Evolutionary conservation across 2,797 vertebrate genomes (phyloP).

Genomic region (Brotula barbata): DNA sequence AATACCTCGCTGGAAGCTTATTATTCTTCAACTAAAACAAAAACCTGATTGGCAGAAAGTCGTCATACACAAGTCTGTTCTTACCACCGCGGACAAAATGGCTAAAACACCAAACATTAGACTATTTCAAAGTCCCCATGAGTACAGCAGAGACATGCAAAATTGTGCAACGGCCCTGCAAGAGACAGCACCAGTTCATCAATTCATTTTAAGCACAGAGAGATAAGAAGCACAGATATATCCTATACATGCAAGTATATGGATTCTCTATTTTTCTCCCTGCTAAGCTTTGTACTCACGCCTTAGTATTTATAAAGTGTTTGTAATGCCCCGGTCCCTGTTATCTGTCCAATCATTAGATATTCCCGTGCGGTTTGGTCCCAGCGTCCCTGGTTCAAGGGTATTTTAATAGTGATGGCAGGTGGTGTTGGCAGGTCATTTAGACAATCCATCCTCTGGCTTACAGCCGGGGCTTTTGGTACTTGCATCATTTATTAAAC

Average conservation of each 20-base stretch:
- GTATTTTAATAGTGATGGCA: too few species aligned
- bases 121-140: background rate
- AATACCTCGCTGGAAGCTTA: background rate
- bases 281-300: background rate
- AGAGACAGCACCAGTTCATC: background rate
- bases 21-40: background rate
- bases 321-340: too few species aligned
- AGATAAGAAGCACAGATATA: background rate
- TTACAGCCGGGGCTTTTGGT: too few species aligned
- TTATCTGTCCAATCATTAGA: too few species aligned
- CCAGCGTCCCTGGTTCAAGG: too few species aligned
- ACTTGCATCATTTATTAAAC: too few species aligned
- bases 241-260: background rate
- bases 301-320: background rate
- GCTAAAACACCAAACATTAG: background rate
- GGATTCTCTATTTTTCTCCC: background rate
- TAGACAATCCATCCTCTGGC: too few species aligned
- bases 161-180: slow-evolving; percentile 1
- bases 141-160: background rate
- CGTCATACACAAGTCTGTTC: background rate
- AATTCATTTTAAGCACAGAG: background rate
- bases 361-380: too few species aligned
- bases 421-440: too few species aligned
- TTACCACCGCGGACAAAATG: background rate
- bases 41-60: background rate